Percentiles rank a stretch among this genome's conserved stretches.
Evolutionary conservation across 2,113 vertebrate species (phyloP).

Genomic region (Rhinichthys klamathensis): DNA sequence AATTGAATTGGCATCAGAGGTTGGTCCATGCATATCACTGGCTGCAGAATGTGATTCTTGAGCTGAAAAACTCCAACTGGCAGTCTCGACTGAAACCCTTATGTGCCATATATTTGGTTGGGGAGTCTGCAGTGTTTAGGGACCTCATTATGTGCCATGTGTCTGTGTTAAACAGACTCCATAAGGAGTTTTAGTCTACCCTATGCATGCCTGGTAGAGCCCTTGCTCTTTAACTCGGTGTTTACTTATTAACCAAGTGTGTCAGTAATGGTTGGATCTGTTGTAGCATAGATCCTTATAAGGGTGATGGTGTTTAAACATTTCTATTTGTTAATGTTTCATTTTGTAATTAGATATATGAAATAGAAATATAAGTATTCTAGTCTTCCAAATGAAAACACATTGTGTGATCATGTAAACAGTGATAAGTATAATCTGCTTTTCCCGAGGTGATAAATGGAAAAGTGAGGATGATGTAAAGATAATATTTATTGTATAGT

Average conservation of each 20-base stretch:
- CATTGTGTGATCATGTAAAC: conserved; percentile 41
- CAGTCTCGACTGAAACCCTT: background rate
- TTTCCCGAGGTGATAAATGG: background rate
- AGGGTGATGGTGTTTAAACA: conserved; percentile 8
- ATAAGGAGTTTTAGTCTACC: conserved; percentile 56
- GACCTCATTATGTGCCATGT: conserved; percentile 33
- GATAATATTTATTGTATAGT: conserved; percentile 35
- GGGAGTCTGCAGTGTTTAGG: conserved; percentile 37
- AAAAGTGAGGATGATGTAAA: conserved; percentile 10
- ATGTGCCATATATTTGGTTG: conserved; percentile 10
- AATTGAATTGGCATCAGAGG: background rate
- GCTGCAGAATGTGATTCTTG: conserved; percentile 1
- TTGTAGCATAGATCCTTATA: conserved; percentile 44
- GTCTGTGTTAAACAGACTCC: conserved; percentile 35
- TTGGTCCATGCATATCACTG: conserved; percentile 3
- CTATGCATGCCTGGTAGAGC: conserved; percentile 74
- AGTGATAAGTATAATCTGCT: conserved; percentile 37
- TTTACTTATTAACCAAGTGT: conserved; percentile 54
- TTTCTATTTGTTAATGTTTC: conserved; percentile 22
- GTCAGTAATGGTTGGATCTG: conserved; percentile 44
- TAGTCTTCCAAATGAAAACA: conserved; percentile 59
- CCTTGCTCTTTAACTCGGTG: conserved; percentile 50
- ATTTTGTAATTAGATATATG: conserved; percentile 52
- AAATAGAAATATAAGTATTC: conserved; percentile 42
- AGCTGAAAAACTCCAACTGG: conserved; percentile 4